These are phyloP conservation scores for Magallana nippona DNA, from an alignment of 2,888 invertebrate genomes.

Conservation along the genomic window DNA sequence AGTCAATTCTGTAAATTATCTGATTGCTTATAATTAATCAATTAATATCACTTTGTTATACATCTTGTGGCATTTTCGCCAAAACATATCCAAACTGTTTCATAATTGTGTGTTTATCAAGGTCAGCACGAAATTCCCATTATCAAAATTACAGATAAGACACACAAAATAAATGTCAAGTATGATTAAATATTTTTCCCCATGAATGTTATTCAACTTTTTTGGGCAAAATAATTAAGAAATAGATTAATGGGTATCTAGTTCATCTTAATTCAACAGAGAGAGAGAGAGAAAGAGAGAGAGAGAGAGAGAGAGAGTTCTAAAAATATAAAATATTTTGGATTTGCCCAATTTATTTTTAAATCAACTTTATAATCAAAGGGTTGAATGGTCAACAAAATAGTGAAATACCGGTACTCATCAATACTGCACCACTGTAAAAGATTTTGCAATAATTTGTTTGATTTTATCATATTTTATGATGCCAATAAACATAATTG, in stretches of 20 bases:
- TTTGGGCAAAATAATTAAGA: neutral
- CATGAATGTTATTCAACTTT: neutral
- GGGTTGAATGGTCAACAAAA: no score
- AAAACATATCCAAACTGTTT: neutral
- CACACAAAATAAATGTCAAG: slow-evolving; percentile 29
- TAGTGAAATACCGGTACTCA: no score
- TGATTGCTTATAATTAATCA: slow-evolving; percentile 27
- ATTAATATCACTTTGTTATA: slow-evolving; percentile 13
- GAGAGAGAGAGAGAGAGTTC: no score
- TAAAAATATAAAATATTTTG: no score
- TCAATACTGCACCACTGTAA: no score
- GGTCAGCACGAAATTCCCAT: slow-evolving; percentile 30
- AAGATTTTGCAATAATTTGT: no score
- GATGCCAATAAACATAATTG: no score
- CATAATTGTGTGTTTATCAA: neutral
- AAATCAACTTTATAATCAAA: no score
- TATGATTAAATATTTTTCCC: slow-evolving; percentile 29
- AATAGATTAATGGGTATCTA: slow-evolving; percentile 19
- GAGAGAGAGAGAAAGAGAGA: no score
- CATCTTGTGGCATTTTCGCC: neutral
- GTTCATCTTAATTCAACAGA: neutral
- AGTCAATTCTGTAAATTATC: slow-evolving; percentile 3
- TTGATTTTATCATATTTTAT: no score
- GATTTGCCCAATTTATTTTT: no score
- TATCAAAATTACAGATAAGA: slow-evolving; percentile 32